Evolutionary conservation across 2,888 invertebrate genomes (phyloP).

Genomic region (Epinotia brunnichana): DNA sequence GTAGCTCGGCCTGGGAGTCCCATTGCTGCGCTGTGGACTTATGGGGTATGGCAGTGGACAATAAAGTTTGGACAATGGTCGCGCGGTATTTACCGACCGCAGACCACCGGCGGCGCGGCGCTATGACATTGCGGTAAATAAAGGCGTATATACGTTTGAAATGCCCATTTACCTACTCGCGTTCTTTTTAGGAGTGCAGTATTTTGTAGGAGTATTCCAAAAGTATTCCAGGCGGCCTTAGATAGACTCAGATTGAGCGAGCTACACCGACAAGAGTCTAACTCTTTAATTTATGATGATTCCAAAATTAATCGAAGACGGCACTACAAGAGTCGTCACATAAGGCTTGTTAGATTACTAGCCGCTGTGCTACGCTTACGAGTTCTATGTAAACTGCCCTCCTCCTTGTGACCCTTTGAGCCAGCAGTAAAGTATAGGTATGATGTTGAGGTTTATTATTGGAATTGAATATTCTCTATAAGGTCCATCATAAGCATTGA

Average conservation of each 20-base stretch:
- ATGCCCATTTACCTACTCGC: background rate
- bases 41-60: constrained; percentile 56
- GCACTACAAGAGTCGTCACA: constrained; percentile 32
- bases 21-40: constrained; percentile 5
- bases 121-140: constrained; percentile 5
- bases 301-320: constrained; percentile 51
- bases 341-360: no score
- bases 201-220: constrained; percentile 45
- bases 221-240: no score
- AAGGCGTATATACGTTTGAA: constrained; percentile 6
- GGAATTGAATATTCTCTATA: no score
- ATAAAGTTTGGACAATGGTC: constrained; percentile 73
- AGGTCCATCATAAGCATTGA: background rate
- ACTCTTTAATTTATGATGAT: no score
- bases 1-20: background rate
- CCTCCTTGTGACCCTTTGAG: background rate
- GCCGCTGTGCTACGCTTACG: no score
- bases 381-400: background rate
- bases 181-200: constrained; percentile 27
- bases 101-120: constrained; percentile 70
- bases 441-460: background rate
- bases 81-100: constrained; percentile 63
- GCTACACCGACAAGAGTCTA: no score
- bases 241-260: no score
- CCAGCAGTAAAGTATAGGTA: background rate